Evolutionary conservation across 2,797 vertebrate species (phyloP), one percentile per base, ranked within the genome.

Genomic region (Peromyscus eremicus): DNA sequence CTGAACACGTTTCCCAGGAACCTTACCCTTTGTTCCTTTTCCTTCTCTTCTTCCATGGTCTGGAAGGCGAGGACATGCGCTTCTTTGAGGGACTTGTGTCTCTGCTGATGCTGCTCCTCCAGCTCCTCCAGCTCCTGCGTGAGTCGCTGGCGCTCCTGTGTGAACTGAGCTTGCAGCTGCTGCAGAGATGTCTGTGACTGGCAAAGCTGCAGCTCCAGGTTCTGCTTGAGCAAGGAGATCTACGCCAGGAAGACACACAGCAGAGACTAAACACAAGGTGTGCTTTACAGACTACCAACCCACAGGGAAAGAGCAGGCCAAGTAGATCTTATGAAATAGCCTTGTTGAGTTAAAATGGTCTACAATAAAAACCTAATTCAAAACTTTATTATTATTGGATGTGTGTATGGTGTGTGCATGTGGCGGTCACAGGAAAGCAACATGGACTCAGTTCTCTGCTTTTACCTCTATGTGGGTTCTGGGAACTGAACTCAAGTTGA

Each of bases 141-240:
- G 96, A 99, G 99, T 96, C 99, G 99, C 96, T 99, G 99, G 60
- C 99, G 98, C 97, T 99, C 99, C 98, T 99, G 99, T 97, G 99
- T 99, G 98, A 99, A 99, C 98, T 99, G 99, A 66, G 99, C 99
- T 98, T 99, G 99, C 88, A 99, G 99, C 97, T 99, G 99, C 98
- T 99, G 99, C 98, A 99, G 98, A 85, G 99, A 99, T 52, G 99
- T 99, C 98, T 99, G 99, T 3, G 99, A 99, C 98, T 99, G 99
- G 40, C 99, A 99, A 96, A 99, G 99, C 98, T 99, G 99, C 99
- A 99, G 99, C 98, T 99, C 99, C 98, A 99, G 98, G 82, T 99
- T 99, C 98, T 99, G 99, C 98, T 99, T 99, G 98, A 99, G 96
- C 98, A 99, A 97, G 62, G 99, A 99, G 98, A 99, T 99, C 99